Conservation (phyloP, 2,113 vertebrate genomes). For the Dipodomys stephensi region DNA sequence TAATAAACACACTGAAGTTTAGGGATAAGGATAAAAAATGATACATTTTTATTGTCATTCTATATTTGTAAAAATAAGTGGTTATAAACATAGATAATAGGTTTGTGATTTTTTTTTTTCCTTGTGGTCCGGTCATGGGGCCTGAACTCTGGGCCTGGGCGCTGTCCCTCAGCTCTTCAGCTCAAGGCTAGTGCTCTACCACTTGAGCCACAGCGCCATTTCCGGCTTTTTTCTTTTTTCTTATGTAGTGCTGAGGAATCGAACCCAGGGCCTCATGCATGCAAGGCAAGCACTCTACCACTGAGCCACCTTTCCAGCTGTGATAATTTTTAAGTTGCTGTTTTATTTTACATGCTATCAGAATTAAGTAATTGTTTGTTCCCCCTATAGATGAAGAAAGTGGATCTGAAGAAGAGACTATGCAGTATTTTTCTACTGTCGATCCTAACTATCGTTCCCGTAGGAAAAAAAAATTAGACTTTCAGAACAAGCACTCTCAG, state of each 20-base stretch:
- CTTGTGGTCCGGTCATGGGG: no score
- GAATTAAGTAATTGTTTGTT: conserved; percentile 55
- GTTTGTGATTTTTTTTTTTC: not conserved
- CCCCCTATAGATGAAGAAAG: conserved; percentile 94
- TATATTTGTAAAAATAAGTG: conserved; percentile 32
- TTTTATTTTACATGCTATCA: not conserved
- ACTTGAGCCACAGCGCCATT: no score
- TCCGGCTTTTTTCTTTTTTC: no score
- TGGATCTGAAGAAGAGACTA: conserved; percentile 96
- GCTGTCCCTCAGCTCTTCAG: no score
- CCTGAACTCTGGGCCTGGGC: no score
- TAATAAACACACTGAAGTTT: not conserved
- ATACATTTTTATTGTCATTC: not conserved
- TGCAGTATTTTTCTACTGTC: conserved; percentile 91
- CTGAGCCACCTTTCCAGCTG: no score
- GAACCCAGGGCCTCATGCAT: no score
- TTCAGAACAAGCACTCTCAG: conserved; percentile 93
- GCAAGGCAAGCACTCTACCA: no score
- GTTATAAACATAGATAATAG: not conserved
- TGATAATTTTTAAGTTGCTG: not conserved
- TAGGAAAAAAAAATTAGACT: conserved; percentile 93
- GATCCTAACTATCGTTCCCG: conserved; percentile 93
- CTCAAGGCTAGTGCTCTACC: no score
- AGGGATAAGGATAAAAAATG: conserved; percentile 5
- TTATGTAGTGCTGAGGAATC: no score